phyloP scores from a whole-genome alignment of 2,888 invertebrate genomes.

The Campoletis raptor region DNA sequence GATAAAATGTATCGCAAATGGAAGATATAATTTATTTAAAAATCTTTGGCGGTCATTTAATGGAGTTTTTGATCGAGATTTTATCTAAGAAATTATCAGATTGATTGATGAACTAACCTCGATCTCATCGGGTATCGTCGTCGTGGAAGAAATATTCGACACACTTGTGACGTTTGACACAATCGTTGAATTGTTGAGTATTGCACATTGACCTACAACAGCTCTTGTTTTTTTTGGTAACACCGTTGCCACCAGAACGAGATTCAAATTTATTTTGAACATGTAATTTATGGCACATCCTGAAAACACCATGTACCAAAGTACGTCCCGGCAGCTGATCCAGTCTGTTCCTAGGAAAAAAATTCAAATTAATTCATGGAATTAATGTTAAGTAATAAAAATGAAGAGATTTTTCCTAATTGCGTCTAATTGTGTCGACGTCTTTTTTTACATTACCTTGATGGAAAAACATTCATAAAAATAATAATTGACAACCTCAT shows the following conservation, averaged over 20 bases:
- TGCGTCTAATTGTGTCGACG: too few relatives aligned
- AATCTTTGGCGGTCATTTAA: background rate
- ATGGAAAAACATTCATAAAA: background rate
- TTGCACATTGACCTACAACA: constrained; percentile 67
- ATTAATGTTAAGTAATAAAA: background rate
- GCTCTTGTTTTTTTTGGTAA: constrained; percentile 62
- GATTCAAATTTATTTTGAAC: constrained; percentile 88
- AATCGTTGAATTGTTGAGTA: constrained; percentile 42
- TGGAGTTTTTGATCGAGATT: background rate
- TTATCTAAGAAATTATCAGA: background rate
- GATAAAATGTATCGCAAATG: background rate
- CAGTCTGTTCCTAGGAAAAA: constrained; percentile 69
- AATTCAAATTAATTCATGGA: background rate
- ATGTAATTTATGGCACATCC: constrained; percentile 89
- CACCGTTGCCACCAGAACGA: constrained; percentile 89
- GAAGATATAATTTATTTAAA: background rate
- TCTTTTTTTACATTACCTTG: background rate
- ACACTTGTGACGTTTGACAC: constrained; percentile 29
- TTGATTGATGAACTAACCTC: constrained; percentile 44
- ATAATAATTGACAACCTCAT: background rate
- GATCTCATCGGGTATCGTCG: constrained; percentile 31
- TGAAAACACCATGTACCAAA: constrained; percentile 88
- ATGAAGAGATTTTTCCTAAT: too few relatives aligned
- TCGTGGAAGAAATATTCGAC: constrained; percentile 25
- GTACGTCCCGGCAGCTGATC: constrained; percentile 81